Evolutionary conservation across 2,113 vertebrate species (phyloP).

Genomic region (Calyptomena viridis): DNA sequence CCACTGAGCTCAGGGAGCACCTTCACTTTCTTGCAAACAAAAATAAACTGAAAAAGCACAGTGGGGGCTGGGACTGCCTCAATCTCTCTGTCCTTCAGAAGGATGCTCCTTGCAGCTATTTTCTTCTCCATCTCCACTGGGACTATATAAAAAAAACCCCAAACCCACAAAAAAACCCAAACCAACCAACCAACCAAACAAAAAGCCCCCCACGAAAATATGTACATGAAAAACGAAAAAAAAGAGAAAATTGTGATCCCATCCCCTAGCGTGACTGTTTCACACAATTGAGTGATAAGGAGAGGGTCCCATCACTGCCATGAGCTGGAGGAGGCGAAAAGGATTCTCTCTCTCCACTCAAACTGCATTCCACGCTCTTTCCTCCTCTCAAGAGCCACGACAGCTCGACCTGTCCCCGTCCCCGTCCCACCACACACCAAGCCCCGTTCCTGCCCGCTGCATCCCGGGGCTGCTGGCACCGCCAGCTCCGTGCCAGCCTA

Average conservation of each 20-base stretch:
- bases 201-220: too few relatives aligned
- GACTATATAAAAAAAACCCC: too few relatives aligned
- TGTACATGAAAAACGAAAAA: not conserved
- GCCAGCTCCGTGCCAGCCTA: not conserved
- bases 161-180: too few relatives aligned
- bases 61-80: not conserved
- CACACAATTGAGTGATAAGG: not conserved
- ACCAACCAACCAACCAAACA: too few relatives aligned
- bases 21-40: not conserved
- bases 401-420: not conserved
- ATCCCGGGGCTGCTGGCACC: fast-evolving
- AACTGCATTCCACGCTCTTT: not conserved
- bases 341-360: not conserved
- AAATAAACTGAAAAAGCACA: not conserved
- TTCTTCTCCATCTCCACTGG: not conserved
- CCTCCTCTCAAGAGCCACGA: not conserved
- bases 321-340: too few relatives aligned
- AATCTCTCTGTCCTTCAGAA: not conserved
- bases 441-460: not conserved
- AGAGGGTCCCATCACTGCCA: not conserved
- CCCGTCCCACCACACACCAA: not conserved
- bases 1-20: not conserved
- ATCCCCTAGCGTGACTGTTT: not conserved
- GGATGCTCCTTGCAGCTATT: not conserved
- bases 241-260: not conserved